Evolutionary conservation across 2,113 vertebrate species (phyloP), one percentile per base, ranked within the genome.

Genomic region (Cryptomyrus ogoouensis): DNA sequence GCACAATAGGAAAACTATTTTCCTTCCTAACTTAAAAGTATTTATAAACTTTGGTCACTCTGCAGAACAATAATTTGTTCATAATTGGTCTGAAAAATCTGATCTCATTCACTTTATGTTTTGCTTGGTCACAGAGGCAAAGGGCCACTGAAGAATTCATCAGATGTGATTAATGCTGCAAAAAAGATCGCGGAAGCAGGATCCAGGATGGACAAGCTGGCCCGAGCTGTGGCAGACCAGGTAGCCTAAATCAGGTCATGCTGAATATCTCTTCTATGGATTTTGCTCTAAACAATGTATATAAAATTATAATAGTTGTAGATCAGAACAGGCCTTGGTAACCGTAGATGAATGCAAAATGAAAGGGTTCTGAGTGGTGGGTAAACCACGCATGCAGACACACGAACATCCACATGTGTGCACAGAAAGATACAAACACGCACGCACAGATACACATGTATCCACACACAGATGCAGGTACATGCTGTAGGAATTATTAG

Each of bases 121-220:
- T 83, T 89, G 90, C 88, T 89, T 31, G 92, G 91, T 94, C 93
- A 87, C 95, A 99, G 98, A 97, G 98, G 98, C 85, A 99, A 99
- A 95, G 98, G 98, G 2, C 98, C 98, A 62, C 94, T 99, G 95
- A 99, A 99, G 96, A 99, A 99, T 93, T 99, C 98, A 53, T 99
- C 98, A 3, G 98, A 99, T 94, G 98, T 99, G 92, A 99, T 99
- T 96, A 99, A 99, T 44, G 98, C 98, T 0, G 98, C 98, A 91
- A 99, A 99, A 96, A 99, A 99, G 95, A 99, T 99, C 92, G 98
- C 98, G 1, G 98, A 99, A 95, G 98, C 98, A 53, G 98, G 98
- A 83, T 99, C 98, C 85, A 97, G 98, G 95, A 99, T 99, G 98
- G 98, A 99, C 96, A 99, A 99, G 95, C 91, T 99, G 93, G 98